These are phyloP conservation scores for Leiothrix lutea DNA, from an alignment of 2,113 vertebrate species.

Conservation along the genomic window DNA sequence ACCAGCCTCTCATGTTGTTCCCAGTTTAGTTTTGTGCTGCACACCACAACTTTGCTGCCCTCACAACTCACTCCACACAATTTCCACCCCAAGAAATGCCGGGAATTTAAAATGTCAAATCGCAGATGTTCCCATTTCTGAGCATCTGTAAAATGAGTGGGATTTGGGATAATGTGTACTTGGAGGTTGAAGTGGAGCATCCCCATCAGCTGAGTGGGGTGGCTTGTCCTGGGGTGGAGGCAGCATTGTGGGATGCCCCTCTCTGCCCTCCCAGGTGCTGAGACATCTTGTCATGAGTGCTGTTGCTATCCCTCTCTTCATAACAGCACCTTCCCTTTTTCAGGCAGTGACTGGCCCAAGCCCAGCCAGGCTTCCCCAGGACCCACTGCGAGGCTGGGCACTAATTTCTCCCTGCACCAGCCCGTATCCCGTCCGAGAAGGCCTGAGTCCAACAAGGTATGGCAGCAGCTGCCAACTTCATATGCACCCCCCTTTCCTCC, in stretches of 20 bases:
- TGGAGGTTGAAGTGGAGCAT: background rate
- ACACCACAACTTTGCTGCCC: background rate
- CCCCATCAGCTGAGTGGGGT: fast-evolving
- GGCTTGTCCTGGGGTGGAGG: background rate
- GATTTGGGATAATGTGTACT: background rate
- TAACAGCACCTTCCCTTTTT: background rate
- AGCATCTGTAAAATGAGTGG: background rate
- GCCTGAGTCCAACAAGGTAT: conserved; percentile 83
- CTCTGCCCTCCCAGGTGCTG: background rate
- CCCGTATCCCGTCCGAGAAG: conserved; percentile 67
- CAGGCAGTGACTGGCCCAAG: conserved; percentile 59
- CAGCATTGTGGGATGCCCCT: background rate
- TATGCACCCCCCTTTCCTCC: background rate
- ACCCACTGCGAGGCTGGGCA: conserved; percentile 41
- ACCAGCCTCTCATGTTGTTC: background rate
- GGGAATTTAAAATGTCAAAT: background rate
- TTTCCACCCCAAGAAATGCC: background rate
- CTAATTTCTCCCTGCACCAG: conserved; percentile 66
- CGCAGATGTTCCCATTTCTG: background rate
- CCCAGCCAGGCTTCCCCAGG: conserved; percentile 3
- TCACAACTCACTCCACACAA: fast-evolving
- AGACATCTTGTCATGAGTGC: fast-evolving
- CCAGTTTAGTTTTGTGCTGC: background rate
- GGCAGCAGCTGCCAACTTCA: background rate
- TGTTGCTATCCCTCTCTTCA: background rate